Base-by-base conservation (phyloP, 2,888 invertebrate species). In the Horisme vitalbata region DNA sequence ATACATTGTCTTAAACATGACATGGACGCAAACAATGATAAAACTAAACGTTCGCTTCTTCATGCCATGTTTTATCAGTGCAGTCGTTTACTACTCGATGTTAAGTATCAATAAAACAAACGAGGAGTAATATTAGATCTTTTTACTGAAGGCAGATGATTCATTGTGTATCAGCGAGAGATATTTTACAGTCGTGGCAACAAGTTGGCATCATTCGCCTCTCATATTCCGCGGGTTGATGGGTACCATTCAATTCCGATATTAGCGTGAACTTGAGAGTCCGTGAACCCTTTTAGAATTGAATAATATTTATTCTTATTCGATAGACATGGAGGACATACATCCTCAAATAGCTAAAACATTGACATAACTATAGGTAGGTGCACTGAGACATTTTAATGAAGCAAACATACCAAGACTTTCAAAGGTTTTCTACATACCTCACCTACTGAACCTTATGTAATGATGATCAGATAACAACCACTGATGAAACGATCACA, bases 181-280 rank as follows among this genome's bases (percentile, higher is more conserved):
- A 8, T 21, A 23, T 44, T 32, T 50, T 14, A 39, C 11, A 47
- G 14, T 41, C 20, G 21, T 24, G 34, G 51, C 52, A 55, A 51
- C 56, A 53, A 53, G 50, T 48, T 45, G 44, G 39, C 51, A 44
- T 49, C 41, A 49, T 35, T 35, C 30, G 31, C 26, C 10, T 45
- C 43, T 44, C 27, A 46, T 46, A 20, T 21, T 35, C 38, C 27
- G 10, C 45, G 30, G 36, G 43, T 44, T 20, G 45, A 51, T 45
- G 20, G 18, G n/a, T n/a, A 28, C 45, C 23, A 47, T 21, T 18
- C 15, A 20, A 21, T 34, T 34, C 31, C 32, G 31, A 35, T 33
- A 39, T 36, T 11, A 33, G 36, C 41, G 35, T 48, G 32, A 45
- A 44, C 36, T 37, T 32, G 26, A 33, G 14, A 55, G 48, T 46